Percentiles rank a stretch among this genome's conserved stretches.
Evolutionary conservation across 2,888 invertebrate genomes (phyloP).

Genomic region (Nemurella pictetii): DNA sequence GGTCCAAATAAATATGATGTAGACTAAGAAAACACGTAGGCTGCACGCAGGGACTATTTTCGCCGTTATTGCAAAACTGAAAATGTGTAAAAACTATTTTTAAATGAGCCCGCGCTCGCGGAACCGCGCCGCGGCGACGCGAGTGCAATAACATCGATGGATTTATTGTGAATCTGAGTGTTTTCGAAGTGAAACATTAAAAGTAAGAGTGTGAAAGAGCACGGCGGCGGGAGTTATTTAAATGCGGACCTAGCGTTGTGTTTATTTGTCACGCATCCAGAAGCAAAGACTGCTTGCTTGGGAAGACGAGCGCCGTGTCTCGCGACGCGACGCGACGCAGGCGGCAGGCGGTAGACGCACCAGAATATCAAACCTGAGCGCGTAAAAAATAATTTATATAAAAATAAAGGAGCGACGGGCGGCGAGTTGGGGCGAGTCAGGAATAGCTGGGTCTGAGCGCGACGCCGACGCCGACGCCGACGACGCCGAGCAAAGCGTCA

Average conservation of each 20-base stretch:
- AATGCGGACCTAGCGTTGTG: not conserved
- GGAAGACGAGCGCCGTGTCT: no score
- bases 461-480: not conserved
- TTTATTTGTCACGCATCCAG: slow-evolving; percentile 24
- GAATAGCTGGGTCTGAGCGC: slow-evolving; percentile 36
- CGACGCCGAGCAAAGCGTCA: slow-evolving; percentile 48
- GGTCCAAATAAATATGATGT: not conserved
- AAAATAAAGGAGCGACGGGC: slow-evolving; percentile 9
- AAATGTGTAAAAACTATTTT: not conserved
- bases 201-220: not conserved
- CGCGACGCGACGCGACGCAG: no score
- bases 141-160: not conserved
- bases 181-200: slow-evolving; percentile 5
- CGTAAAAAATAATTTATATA: slow-evolving; percentile 24
- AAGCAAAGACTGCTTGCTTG: not conserved
- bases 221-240: slow-evolving; percentile 14
- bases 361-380: slow-evolving; percentile 25
- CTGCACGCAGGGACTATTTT: not conserved
- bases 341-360: not conserved
- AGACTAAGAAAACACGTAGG: not conserved
- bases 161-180: slow-evolving; percentile 19
- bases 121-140: not conserved
- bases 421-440: slow-evolving; percentile 35
- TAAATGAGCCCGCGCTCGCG: not conserved
- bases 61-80: not conserved